Percentiles rank a stretch among this genome's conserved stretches.
Evolutionary conservation across 2,888 invertebrate species (phyloP).

Genomic region (Thelaira solivaga): DNA sequence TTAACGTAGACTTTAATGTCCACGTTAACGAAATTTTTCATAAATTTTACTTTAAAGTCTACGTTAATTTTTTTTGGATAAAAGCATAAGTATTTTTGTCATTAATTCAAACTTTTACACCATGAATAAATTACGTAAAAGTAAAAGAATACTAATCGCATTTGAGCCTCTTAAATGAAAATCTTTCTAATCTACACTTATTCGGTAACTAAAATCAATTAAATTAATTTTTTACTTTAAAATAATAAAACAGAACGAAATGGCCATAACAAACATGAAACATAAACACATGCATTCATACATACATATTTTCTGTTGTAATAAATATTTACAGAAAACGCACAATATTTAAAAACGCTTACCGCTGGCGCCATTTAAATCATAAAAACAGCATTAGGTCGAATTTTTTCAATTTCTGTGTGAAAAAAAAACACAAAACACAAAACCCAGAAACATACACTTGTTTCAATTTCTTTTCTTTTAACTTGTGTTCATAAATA

Average conservation of each 20-base stretch:
- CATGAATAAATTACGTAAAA: too few species aligned
- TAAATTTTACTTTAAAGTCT: too few species aligned
- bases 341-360: constrained; percentile 34
- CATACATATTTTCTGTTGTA: not conserved
- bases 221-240: too few species aligned
- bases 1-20: too few species aligned
- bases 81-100: too few species aligned
- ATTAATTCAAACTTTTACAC: too few species aligned
- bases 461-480: constrained; percentile 36
- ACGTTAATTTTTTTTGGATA: too few species aligned
- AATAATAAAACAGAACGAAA: not conserved
- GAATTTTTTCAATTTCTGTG: constrained; percentile 21
- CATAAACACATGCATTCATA: not conserved
- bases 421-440: constrained; percentile 12
- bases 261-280: not conserved
- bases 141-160: too few species aligned
- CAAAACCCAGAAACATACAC: not conserved
- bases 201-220: too few species aligned
- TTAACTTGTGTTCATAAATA: not conserved
- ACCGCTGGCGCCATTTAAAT: constrained; percentile 55
- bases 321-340: not conserved
- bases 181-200: too few species aligned
- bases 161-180: too few species aligned
- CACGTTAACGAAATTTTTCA: too few species aligned
- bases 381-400: constrained; percentile 58